A percentile compares a stretch with the other conserved stretches of the same genome.
phyloP scores from a whole-genome alignment of 1,140 invertebrate species.

The Drosophila mayri region DNA sequence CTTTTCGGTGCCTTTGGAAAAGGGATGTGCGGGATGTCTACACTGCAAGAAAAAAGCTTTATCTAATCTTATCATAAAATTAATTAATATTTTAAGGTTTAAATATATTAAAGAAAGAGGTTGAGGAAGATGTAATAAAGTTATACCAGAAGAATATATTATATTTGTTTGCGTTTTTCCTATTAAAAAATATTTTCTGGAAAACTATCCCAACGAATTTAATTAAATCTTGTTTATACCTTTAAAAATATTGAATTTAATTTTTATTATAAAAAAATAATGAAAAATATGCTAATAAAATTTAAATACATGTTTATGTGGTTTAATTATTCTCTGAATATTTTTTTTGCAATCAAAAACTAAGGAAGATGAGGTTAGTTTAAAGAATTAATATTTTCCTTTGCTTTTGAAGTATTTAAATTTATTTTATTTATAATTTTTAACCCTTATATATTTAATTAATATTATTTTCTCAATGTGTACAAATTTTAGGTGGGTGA shows the following conservation, averaged over 20 bases:
- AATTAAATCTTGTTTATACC: background rate
- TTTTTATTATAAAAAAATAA: background rate
- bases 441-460: background rate
- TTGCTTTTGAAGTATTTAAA: too few species aligned
- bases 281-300: background rate
- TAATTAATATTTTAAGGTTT: too few species aligned
- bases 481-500: slow-evolving; percentile 5
- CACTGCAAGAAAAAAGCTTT: slow-evolving; percentile 4
- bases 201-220: background rate
- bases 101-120: too few species aligned
- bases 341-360: background rate
- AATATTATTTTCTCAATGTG: slow-evolving; percentile 6
- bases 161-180: too few species aligned
- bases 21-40: slow-evolving; percentile 10
- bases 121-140: background rate
- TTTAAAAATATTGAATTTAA: background rate
- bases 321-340: background rate
- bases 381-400: background rate
- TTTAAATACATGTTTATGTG: background rate
- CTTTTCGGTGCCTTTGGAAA: slow-evolving; percentile 37
- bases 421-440: background rate
- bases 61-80: too few species aligned
- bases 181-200: background rate
- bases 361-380: too few species aligned
- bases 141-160: background rate